Evolutionary conservation across 2,888 invertebrate genomes (phyloP).

Genomic region (Lypha dubia): DNA sequence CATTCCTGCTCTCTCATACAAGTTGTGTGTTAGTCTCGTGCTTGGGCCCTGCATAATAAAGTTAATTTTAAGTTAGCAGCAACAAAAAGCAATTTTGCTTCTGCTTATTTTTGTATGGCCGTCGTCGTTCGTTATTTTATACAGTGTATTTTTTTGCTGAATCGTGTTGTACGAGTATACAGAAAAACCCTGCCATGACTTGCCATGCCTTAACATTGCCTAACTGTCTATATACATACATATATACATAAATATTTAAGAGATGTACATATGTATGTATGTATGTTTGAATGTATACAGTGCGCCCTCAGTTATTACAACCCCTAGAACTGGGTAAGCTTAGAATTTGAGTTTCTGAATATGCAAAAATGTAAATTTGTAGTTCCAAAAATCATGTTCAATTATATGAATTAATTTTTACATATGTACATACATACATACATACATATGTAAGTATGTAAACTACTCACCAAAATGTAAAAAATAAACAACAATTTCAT

Average conservation of each 20-base stretch:
- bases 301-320: no score
- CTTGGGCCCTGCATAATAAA: constrained; percentile 62
- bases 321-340: no score
- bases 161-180: background rate
- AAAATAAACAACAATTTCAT: no score
- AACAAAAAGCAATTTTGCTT: constrained; percentile 67
- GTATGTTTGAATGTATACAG: background rate
- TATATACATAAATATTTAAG: constrained; percentile 17
- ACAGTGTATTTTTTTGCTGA: background rate
- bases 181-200: constrained; percentile 54
- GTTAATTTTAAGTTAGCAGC: constrained; percentile 72
- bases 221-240: constrained; percentile 5
- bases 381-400: no score
- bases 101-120: constrained; percentile 61
- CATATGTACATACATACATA: no score
- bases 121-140: constrained; percentile 41
- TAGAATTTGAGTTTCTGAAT: no score
- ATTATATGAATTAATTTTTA: no score
- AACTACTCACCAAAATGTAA: no score
- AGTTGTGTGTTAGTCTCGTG: constrained; percentile 67
- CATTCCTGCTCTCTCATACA: constrained; percentile 54
- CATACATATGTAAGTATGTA: no score
- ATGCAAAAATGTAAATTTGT: no score
- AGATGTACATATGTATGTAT: background rate
- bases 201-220: constrained; percentile 44